Conservation (phyloP, 2,888 invertebrate genomes). For the Heliconius aoede region DNA sequence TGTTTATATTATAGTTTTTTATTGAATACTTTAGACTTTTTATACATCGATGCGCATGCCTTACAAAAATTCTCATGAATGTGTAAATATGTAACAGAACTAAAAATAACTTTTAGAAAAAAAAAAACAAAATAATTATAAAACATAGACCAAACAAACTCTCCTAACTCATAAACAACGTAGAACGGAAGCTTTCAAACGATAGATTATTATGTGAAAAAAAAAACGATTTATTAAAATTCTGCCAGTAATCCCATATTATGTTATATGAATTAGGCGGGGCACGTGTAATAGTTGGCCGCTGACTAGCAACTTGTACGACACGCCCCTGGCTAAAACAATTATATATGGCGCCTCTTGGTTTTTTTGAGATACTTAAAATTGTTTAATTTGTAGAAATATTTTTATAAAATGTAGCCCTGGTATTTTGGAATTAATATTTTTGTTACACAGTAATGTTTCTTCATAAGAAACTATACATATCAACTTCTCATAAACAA, state of each 20-base stretch:
- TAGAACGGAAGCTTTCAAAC: conserved; percentile 38
- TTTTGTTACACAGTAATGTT: no score
- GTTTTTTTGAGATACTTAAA: conserved; percentile 25
- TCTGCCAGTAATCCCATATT: conserved; percentile 66
- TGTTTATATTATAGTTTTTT: no score
- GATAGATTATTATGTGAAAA: conserved; percentile 21
- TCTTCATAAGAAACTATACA: no score
- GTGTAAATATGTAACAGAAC: not conserved
- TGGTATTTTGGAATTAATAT: not conserved
- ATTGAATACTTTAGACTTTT: no score
- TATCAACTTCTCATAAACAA: no score
- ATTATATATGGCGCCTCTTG: conserved; percentile 51
- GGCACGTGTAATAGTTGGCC: conserved; percentile 67
- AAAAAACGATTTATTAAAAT: conserved; percentile 51
- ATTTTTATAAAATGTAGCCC: not conserved
- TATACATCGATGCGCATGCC: no score
- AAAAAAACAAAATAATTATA: conserved; percentile 2
- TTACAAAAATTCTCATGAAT: no score
- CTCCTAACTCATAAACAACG: conserved; percentile 29
- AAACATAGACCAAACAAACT: not conserved
- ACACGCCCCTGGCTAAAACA: conserved; percentile 58
- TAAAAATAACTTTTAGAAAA: no score
- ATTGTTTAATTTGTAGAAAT: conserved; percentile 1
- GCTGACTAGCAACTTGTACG: conserved; percentile 72
- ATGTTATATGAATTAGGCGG: conserved; percentile 59